Evolutionary conservation across 2,888 invertebrate species (phyloP).

Genomic region (Andricus curvator): DNA sequence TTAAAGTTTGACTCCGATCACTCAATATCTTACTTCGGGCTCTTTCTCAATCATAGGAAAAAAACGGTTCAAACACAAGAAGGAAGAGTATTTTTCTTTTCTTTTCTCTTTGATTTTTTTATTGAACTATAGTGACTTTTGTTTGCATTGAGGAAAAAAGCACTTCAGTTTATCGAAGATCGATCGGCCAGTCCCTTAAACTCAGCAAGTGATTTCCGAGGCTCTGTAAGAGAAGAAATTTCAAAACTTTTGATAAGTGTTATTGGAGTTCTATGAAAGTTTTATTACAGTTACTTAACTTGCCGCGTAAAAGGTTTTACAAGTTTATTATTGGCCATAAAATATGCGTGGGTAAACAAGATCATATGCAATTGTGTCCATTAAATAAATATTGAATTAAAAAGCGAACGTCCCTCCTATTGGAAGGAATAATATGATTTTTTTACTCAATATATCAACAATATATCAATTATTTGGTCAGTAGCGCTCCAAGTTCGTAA

Average conservation of each 20-base stretch:
- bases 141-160: neutral
- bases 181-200: conserved; percentile 3
- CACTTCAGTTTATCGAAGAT: neutral
- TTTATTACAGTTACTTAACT: conserved; percentile 28
- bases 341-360: neutral
- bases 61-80: neutral
- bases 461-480: too few relatives aligned
- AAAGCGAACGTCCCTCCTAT: too few relatives aligned
- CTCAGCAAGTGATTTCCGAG: conserved; percentile 18
- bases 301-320: neutral
- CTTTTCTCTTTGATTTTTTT: neutral
- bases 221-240: conserved; percentile 13
- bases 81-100: neutral
- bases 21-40: neutral
- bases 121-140: neutral
- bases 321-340: neutral
- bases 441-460: too few relatives aligned
- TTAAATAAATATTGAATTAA: neutral
- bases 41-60: neutral
- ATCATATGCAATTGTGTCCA: neutral
- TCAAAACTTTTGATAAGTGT: conserved; percentile 29
- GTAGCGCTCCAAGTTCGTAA: too few relatives aligned
- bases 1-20: neutral
- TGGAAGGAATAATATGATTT: too few relatives aligned
- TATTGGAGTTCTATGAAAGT: conserved; percentile 18